Base-by-base conservation (phyloP, 2,888 invertebrate genomes). In the Cantharis lateralis region DNA sequence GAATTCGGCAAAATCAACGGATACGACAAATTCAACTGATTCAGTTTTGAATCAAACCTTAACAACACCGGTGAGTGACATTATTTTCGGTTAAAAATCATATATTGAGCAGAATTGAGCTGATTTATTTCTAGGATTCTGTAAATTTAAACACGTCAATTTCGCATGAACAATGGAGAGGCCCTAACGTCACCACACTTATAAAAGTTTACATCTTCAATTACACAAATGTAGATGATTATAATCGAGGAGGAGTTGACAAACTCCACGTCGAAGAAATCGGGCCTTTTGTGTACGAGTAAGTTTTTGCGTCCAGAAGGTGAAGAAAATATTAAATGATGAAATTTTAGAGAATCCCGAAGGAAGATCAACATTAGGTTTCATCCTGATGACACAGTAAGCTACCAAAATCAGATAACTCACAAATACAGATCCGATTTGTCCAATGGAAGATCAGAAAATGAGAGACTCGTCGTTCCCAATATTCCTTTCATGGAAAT, bases 151-250 rank as follows among this genome's bases (percentile, higher is more conserved):
- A n/a, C n/a, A n/a, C n/a, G n/a, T n/a, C n/a, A n/a, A n/a, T n/a
- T n/a, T n/a, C n/a, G n/a, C n/a, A n/a, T n/a, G 5, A 20, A 20
- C 20, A 5, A 4, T 94, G 93, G 93, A 87, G 85, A 76, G 87
- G 89, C 16, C 93, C 94, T 0, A 89, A 91, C 0, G 90, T 92
- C 0, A 89, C 90, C 11, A 90, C 92, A 0, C 82, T 90, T 1
- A 89, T 93, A 84, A 91, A 91, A 74, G 91, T 95, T 0, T 90
- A 93, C 83, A 88, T 96, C 15, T 96, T 96, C 88, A 96, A 96
- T 87, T 96, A 96, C 82, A 95, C 95, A 11, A 96, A 96, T 86
- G 91, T 93, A 80, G 88, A 91, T 0, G 89, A 90, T 0, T 94
- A 91, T 76, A 88, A 90, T 71, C 85, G 83, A 0, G 92, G 93